A percentile compares a stretch with the other conserved stretches of the same genome.
Conservation (phyloP, 2,888 invertebrate species). For the Standfussiana lucernea region DNA sequence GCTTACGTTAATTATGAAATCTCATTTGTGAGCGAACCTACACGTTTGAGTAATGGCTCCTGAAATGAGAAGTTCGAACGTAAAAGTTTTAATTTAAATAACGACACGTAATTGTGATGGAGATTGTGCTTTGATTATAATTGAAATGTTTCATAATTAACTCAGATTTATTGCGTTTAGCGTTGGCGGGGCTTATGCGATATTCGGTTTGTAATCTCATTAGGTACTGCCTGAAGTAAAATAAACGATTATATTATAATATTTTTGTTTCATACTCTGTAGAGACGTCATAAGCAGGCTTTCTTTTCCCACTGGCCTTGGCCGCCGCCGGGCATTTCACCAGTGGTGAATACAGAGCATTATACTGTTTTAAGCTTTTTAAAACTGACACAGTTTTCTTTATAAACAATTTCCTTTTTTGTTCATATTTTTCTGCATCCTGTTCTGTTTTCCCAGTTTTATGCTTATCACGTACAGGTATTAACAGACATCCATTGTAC, state of each 20-base stretch:
- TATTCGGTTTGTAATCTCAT: conserved; percentile 17
- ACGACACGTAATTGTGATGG: conserved; percentile 62
- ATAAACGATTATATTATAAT: conserved; percentile 13
- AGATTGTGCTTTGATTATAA: conserved; percentile 62
- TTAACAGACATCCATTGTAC: background rate
- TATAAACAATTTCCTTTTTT: background rate
- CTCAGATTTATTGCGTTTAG: conserved; percentile 42
- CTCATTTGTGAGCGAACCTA: conserved; percentile 88
- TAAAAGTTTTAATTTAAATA: conserved; percentile 83
- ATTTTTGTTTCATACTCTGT: conserved; percentile 8
- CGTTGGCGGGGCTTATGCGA: conserved; percentile 1
- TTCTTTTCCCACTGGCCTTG: conserved; percentile 35
- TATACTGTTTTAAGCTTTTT: conserved; percentile 15
- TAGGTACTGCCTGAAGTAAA: conserved; percentile 27
- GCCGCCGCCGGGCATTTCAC: conserved; percentile 22
- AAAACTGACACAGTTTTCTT: conserved; percentile 10
- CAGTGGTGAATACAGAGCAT: conserved; percentile 16
- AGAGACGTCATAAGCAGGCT: conserved; percentile 24
- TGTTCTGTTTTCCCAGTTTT: background rate
- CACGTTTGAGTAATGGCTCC: conserved; percentile 87
- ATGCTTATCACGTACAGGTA: background rate
- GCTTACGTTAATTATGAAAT: conserved; percentile 90
- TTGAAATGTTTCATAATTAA: conserved; percentile 55
- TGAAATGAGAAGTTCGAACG: conserved; percentile 84
- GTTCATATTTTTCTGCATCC: background rate